Conservation (phyloP, 2,797 vertebrate genomes). For the Florisuga fusca region DNA sequence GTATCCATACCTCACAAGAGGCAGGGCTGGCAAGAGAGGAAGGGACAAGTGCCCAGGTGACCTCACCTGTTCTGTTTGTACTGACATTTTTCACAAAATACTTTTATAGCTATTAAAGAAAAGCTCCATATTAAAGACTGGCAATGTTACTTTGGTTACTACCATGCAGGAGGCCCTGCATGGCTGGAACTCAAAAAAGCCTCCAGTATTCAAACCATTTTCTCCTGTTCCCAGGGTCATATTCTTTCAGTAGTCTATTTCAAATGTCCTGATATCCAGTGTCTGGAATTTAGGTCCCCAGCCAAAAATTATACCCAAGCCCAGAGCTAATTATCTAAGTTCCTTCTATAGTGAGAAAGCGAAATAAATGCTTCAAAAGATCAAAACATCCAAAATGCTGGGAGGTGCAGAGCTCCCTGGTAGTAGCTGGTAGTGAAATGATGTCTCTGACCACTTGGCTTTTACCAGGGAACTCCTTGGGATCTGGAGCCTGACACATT, state of each 20-base stretch:
- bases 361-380: slow-evolving; percentile 27
- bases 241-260: not conserved
- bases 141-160: not conserved
- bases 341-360: not conserved
- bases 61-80: not conserved
- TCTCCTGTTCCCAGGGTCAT: not conserved
- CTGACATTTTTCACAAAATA: not conserved
- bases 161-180: not conserved
- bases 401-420: not conserved
- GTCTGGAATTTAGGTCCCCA: not conserved
- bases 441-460: not conserved
- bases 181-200: slow-evolving; percentile 1
- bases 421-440: not conserved
- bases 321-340: not conserved
- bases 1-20: not conserved
- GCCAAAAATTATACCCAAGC: slow-evolving; percentile 11
- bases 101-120: not conserved
- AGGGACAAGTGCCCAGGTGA: not conserved
- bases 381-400: not conserved
- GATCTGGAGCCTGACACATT: not conserved
- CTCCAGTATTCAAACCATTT: not conserved
- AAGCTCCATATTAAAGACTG: not conserved
- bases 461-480: not conserved
- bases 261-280: not conserved
- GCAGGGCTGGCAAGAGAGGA: not conserved